phyloP scores from a whole-genome alignment of 1,140 invertebrate genomes.

The Hylaeus volcanicus region DNA sequence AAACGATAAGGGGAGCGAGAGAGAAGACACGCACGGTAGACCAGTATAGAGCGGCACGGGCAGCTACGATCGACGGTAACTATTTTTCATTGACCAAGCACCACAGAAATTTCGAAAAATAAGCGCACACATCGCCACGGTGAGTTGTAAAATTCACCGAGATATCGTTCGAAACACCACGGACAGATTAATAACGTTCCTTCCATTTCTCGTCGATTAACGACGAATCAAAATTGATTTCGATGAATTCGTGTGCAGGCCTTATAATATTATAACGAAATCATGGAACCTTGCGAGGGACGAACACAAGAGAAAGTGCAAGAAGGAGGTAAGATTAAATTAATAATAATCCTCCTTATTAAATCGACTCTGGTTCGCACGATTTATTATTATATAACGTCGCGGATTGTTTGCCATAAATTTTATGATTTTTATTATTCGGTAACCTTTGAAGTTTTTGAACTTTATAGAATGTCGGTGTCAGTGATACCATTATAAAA shows the following conservation, averaged over 20 bases:
- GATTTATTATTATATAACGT: constrained; percentile 36
- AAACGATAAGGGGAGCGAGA: neutral
- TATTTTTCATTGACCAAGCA: constrained; percentile 50
- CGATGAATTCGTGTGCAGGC: constrained; percentile 49
- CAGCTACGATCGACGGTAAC: constrained; percentile 43
- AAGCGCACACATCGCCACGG: constrained; percentile 3
- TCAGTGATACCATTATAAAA: neutral
- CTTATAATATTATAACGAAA: constrained; percentile 57
- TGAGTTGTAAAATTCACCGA: neutral
- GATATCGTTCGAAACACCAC: neutral
- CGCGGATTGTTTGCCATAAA: constrained; percentile 13
- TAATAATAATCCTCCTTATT: neutral
- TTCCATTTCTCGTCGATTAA: neutral
- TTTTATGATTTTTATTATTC: constrained; percentile 35
- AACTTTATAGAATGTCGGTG: neutral
- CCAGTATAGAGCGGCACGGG: constrained; percentile 49
- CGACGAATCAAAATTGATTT: constrained; percentile 41
- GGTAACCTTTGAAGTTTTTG: constrained; percentile 44
- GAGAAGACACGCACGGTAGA: constrained; percentile 28
- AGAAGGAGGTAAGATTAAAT: constrained; percentile 68
- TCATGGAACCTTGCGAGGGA: constrained; percentile 65
- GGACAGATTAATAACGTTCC: neutral
- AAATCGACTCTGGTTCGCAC: neutral
- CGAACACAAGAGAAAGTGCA: constrained; percentile 60
- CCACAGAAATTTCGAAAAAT: constrained; percentile 41